phyloP scores from a whole-genome alignment of 2,113 vertebrate genomes.

The Varanus komodoensis region DNA sequence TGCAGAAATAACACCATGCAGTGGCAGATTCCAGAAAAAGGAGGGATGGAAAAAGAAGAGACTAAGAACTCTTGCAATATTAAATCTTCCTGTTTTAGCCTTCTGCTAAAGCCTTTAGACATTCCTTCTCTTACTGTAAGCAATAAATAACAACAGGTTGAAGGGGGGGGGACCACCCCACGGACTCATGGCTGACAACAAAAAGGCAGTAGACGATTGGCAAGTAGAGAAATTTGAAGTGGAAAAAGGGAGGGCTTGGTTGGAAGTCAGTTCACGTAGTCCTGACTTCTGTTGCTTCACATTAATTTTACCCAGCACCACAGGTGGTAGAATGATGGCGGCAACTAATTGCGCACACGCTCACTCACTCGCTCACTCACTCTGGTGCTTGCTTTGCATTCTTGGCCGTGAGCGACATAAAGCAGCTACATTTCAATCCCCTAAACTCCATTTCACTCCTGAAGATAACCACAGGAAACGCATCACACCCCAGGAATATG shows the following conservation, averaged over 20 bases:
- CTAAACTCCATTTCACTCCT: not conserved
- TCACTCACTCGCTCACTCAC: not conserved
- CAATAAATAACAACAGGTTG: constrained; percentile 69
- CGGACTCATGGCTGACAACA: constrained; percentile 71
- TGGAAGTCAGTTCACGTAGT: constrained; percentile 70
- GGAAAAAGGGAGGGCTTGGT: constrained; percentile 58
- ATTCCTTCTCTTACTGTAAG: constrained; percentile 66
- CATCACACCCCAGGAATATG: accelerated
- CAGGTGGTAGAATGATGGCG: constrained; percentile 55
- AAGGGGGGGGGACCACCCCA: constrained; percentile 43
- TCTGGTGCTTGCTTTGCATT: constrained; percentile 4
- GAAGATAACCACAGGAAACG: not conserved
- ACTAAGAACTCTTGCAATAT: constrained; percentile 63
- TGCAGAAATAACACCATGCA: constrained; percentile 37
- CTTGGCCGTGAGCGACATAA: constrained; percentile 27
- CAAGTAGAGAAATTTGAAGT: constrained; percentile 69
- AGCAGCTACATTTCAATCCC: constrained; percentile 20
- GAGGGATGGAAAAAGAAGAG: not conserved
- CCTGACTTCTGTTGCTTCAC: constrained; percentile 64
- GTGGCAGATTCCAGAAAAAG: not conserved
- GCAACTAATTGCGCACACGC: constrained; percentile 64
- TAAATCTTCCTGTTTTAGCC: constrained; percentile 62
- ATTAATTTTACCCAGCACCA: constrained; percentile 58
- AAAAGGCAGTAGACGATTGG: constrained; percentile 61
- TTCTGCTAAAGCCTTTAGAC: constrained; percentile 63